These are phyloP conservation scores for Galeruca laticollis DNA, from an alignment of 2,888 invertebrate genomes.

Conservation along the genomic window DNA sequence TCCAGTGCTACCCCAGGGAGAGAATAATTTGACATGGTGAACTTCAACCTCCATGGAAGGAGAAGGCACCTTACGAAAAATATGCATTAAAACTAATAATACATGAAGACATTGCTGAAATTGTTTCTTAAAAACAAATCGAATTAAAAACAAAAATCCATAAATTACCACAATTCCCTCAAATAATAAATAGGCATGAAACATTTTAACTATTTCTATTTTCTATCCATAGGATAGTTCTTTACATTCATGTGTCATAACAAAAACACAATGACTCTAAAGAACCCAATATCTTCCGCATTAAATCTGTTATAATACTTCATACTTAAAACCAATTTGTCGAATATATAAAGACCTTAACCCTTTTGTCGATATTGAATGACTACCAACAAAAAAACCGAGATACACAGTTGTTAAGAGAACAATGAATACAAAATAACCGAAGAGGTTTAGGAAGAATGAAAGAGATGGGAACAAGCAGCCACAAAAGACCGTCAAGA, in stretches of 20 bases:
- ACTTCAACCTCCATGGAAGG: too few species aligned
- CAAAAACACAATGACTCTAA: background rate
- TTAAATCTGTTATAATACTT: background rate
- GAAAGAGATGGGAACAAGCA: slow-evolving; percentile 36
- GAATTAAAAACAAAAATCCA: too few species aligned
- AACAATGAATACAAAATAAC: slow-evolving; percentile 40
- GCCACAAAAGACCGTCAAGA: slow-evolving; percentile 53
- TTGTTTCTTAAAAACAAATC: too few species aligned
- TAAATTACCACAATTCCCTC: too few species aligned
- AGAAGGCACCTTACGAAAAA: too few species aligned
- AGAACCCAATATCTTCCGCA: background rate
- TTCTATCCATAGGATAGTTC: too few species aligned
- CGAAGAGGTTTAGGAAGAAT: slow-evolving; percentile 43
- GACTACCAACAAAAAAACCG: slow-evolving; percentile 12
- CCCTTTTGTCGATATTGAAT: slow-evolving; percentile 15
- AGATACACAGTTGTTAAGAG: slow-evolving; percentile 32
- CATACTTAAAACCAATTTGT: slow-evolving; percentile 5
- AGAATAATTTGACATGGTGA: too few species aligned
- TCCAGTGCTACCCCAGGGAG: too few species aligned
- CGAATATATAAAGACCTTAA: slow-evolving; percentile 7
- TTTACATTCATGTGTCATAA: background rate
- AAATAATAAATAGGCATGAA: too few species aligned
- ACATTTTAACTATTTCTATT: too few species aligned
- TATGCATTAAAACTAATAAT: too few species aligned
- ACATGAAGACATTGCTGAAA: too few species aligned